phyloP scores from a whole-genome alignment of 2,888 invertebrate species.

The Amiota communis region DNA sequence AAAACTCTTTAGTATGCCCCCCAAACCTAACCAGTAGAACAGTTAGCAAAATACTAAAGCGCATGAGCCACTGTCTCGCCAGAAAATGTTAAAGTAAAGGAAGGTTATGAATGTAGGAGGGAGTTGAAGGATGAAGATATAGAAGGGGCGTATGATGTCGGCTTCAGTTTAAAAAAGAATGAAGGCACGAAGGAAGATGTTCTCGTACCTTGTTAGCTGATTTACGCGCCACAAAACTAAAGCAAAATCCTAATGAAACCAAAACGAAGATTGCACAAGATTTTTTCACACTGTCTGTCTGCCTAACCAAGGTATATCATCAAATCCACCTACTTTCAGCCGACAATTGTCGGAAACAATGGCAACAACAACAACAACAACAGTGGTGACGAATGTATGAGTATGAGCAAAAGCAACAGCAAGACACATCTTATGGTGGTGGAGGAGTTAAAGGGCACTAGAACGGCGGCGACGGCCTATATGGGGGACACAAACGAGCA shows the following conservation, averaged over 20 bases:
- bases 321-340: constrained; percentile 68
- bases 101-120: background rate
- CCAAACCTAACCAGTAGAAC: constrained; percentile 31
- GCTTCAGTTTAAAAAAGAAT: background rate
- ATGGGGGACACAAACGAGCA: background rate
- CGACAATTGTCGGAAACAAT: constrained; percentile 33
- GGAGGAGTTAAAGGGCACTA: background rate
- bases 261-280: background rate
- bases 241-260: no score
- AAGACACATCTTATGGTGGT: background rate
- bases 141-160: background rate
- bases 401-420: background rate
- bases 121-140: background rate
- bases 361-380: constrained; percentile 20
- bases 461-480: background rate
- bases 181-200: constrained; percentile 15
- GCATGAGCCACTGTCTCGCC: constrained; percentile 36
- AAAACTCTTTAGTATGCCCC: constrained; percentile 31
- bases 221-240: background rate
- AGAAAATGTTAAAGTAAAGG: no score
- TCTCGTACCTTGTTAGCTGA: constrained; percentile 13
- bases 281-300: constrained; percentile 28
- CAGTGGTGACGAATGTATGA: background rate
- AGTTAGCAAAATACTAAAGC: constrained; percentile 14
- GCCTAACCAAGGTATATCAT: constrained; percentile 63